Evolutionary conservation across 2,888 invertebrate species (phyloP).

Genomic region (Neoascia interrupta): DNA sequence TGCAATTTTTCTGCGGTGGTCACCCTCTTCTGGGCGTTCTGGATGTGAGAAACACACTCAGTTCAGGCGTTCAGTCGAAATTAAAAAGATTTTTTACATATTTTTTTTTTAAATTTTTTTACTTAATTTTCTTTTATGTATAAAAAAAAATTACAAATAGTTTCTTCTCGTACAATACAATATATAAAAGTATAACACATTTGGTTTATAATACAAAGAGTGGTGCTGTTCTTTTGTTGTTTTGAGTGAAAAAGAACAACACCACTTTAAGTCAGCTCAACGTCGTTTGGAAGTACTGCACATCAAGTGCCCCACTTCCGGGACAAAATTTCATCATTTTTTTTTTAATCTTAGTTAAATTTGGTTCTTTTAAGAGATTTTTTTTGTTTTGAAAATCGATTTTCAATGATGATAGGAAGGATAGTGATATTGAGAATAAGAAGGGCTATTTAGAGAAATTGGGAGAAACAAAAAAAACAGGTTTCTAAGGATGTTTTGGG

Average conservation of each 20-base stretch:
- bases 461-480: slow-evolving; percentile 46
- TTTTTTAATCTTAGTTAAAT: slow-evolving; percentile 61
- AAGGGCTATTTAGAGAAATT: slow-evolving; percentile 43
- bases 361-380: neutral
- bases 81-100: slow-evolving; percentile 12
- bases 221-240: slow-evolving; percentile 70
- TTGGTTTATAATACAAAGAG: slow-evolving; percentile 77
- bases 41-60: neutral
- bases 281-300: slow-evolving; percentile 72
- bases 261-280: slow-evolving; percentile 76
- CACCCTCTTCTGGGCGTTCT: neutral
- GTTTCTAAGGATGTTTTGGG: slow-evolving; percentile 18
- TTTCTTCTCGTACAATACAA: slow-evolving; percentile 69
- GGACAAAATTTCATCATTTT: slow-evolving; percentile 71
- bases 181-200: slow-evolving; percentile 78
- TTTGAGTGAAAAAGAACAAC: slow-evolving; percentile 56
- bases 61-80: neutral
- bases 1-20: too few species aligned
- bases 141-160: slow-evolving; percentile 61
- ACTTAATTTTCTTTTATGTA: slow-evolving; percentile 53
- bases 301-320: slow-evolving; percentile 64
- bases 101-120: slow-evolving; percentile 49
- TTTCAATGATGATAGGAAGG: slow-evolving; percentile 38
- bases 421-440: slow-evolving; percentile 32
- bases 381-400: slow-evolving; percentile 26